Conservation (phyloP, 2,797 vertebrate species). For the Macropus fuliginosus region DNA sequence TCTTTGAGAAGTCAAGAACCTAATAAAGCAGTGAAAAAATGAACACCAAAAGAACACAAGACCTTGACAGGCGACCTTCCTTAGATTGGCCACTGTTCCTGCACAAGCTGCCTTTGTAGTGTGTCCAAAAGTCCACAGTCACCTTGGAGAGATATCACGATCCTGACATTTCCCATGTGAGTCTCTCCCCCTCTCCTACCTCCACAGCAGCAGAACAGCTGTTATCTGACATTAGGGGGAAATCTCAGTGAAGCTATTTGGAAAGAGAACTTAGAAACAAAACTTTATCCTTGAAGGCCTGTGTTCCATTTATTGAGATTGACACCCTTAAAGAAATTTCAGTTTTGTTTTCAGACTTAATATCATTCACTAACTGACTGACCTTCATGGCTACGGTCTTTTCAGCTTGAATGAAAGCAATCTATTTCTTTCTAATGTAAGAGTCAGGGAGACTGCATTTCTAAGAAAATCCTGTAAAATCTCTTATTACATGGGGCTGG, state of each 20-base stretch:
- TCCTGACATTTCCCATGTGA: constrained; percentile 25
- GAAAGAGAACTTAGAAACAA: constrained; percentile 45
- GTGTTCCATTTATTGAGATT: constrained; percentile 25
- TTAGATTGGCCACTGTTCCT: not conserved
- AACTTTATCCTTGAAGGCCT: constrained; percentile 48
- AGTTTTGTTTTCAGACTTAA: constrained; percentile 54
- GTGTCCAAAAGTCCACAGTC: constrained; percentile 1
- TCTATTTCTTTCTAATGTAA: not conserved
- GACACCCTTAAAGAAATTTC: constrained; percentile 53
- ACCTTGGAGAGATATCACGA: constrained; percentile 1
- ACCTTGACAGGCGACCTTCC: not conserved
- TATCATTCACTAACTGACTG: constrained; percentile 47
- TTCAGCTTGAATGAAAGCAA: constrained; percentile 7
- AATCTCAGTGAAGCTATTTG: not conserved
- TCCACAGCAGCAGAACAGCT: not conserved
- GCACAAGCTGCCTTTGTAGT: not conserved
- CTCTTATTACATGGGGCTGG: not conserved
- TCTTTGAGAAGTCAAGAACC: not conserved
- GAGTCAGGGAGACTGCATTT: constrained; percentile 20
- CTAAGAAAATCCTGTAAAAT: not conserved
- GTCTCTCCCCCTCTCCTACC: not conserved
- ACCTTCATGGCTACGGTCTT: constrained; percentile 31
- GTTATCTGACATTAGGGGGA: not conserved
- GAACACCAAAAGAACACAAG: not conserved
- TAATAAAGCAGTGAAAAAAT: not conserved